Conservation (phyloP, 2,888 invertebrate genomes). For the Trichopoda pennipes region DNA sequence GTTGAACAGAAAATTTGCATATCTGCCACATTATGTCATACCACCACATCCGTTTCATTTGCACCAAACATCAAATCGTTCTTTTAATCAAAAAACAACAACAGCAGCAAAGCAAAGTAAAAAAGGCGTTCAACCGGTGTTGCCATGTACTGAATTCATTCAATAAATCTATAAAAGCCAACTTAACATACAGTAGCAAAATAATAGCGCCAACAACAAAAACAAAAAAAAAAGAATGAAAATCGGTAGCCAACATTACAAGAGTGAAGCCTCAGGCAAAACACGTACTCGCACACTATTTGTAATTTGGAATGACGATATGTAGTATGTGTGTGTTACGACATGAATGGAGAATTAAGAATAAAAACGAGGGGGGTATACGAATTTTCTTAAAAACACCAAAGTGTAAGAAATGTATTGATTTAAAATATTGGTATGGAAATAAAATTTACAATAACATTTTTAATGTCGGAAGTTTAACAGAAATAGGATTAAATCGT, state of each 20-base stretch:
- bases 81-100: slow-evolving; percentile 57
- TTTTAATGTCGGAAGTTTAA: too few relatives aligned
- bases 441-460: too few relatives aligned
- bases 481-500: too few relatives aligned
- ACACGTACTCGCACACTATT: slow-evolving; percentile 62
- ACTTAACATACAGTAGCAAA: slow-evolving; percentile 58
- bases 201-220: slow-evolving; percentile 69
- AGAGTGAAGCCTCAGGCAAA: slow-evolving; percentile 61
- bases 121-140: slow-evolving; percentile 67
- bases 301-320: slow-evolving; percentile 55
- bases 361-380: background rate
- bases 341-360: slow-evolving; percentile 31
- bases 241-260: slow-evolving; percentile 61
- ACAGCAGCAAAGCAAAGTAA: background rate
- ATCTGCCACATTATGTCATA: slow-evolving; percentile 71
- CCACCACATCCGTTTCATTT: slow-evolving; percentile 74
- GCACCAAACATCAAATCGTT: slow-evolving; percentile 73
- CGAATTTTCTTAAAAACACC: background rate
- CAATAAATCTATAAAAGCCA: slow-evolving; percentile 65
- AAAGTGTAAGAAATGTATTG: too few relatives aligned
- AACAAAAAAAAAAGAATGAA: slow-evolving; percentile 31
- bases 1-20: slow-evolving; percentile 67
- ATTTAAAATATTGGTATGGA: too few relatives aligned
- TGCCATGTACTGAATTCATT: slow-evolving; percentile 62
- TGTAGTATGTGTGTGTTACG: slow-evolving; percentile 18